Percentiles rank a stretch among this genome's conserved stretches.
phyloP scores from a whole-genome alignment of 2,113 vertebrate species.

The Falcunculus frontatus region DNA sequence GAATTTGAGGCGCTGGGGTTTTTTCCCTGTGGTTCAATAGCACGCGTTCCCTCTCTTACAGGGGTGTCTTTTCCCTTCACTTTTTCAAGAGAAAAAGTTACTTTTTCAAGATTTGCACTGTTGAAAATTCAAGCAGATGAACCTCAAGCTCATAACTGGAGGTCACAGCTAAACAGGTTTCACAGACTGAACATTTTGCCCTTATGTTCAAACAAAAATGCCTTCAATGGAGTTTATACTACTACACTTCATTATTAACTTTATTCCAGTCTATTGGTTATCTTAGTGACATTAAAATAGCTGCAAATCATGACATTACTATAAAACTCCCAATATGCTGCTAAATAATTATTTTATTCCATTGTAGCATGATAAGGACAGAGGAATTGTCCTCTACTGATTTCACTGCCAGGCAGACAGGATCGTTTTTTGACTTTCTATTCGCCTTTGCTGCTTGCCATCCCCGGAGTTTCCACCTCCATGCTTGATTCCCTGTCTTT shows the following conservation, averaged over 20 bases:
- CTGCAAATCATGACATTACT: background rate
- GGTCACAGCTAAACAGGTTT: background rate
- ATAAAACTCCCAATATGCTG: background rate
- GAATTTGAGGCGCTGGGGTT: background rate
- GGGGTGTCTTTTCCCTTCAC: background rate
- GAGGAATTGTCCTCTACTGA: background rate
- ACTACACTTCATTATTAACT: background rate
- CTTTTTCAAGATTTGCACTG: background rate
- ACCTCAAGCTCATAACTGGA: background rate
- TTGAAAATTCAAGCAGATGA: background rate
- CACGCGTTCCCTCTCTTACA: rapidly evolving
- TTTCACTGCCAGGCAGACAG: background rate
- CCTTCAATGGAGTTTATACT: background rate
- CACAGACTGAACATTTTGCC: background rate
- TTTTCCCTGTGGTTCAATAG: rapidly evolving
- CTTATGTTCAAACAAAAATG: background rate
- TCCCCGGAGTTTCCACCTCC: background rate
- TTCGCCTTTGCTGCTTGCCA: background rate
- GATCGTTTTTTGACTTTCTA: background rate
- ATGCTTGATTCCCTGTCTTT: background rate
- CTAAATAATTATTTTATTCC: background rate
- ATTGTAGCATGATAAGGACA: background rate
- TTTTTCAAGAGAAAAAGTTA: no score
- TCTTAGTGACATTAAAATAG: background rate
- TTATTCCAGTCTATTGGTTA: background rate